Evolutionary conservation across 2,888 invertebrate genomes (phyloP).

Genomic region (Orthosia incerta): DNA sequence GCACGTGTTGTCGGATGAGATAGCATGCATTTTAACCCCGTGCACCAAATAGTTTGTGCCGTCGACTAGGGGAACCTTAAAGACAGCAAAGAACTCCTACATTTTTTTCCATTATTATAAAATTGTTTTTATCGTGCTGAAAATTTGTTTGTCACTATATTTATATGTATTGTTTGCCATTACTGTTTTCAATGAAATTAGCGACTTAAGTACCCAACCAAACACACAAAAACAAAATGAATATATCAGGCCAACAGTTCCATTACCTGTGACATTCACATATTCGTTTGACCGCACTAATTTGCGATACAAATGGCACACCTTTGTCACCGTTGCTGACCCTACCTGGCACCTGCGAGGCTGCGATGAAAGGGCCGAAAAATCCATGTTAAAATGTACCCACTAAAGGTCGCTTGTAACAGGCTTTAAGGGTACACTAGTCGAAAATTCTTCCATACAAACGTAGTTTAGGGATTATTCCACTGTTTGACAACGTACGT

Average conservation of each 20-base stretch:
- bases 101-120: too few species aligned
- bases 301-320: conserved; percentile 73
- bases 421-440: too few species aligned
- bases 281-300: conserved; percentile 70
- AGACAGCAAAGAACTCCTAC: background rate
- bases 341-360: conserved; percentile 63
- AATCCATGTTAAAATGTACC: conserved; percentile 58
- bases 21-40: too few species aligned
- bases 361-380: conserved; percentile 60
- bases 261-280: conserved; percentile 53
- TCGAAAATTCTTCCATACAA: too few species aligned
- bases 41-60: too few species aligned
- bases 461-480: too few species aligned
- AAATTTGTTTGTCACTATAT: too few species aligned
- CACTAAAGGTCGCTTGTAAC: conserved; percentile 58
- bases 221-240: conserved; percentile 17
- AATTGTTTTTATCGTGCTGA: too few species aligned
- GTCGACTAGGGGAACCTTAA: too few species aligned
- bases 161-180: too few species aligned
- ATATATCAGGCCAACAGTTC: conserved; percentile 44
- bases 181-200: background rate
- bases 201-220: background rate
- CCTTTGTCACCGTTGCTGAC: conserved; percentile 68
- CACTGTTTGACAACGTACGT: too few species aligned
- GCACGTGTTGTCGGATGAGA: too few species aligned